Percentiles rank a stretch among this genome's conserved stretches.
These are phyloP conservation scores for Pseudomyrmex pallidus DNA, from an alignment of 1,140 invertebrate species.

Conservation along the genomic window DNA sequence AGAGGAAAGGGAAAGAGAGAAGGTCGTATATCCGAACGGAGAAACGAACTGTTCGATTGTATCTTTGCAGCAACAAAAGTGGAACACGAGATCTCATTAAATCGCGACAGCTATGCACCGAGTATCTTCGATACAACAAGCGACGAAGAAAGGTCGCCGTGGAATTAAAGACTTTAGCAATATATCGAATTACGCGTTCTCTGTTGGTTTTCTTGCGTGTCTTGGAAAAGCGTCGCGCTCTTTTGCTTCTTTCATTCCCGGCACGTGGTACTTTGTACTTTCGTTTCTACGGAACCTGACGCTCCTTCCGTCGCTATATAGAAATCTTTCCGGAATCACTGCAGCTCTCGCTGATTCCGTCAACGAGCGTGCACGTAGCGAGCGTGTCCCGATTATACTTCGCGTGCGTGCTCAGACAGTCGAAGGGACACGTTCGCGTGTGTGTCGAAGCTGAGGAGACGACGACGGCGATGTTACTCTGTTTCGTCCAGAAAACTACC, in stretches of 20 bases:
- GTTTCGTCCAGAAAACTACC: constrained; percentile 21
- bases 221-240: constrained; percentile 1
- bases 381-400: constrained; percentile 53
- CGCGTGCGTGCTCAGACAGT: constrained; percentile 52
- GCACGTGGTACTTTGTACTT: constrained; percentile 43
- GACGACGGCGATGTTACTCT: background rate
- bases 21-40: background rate
- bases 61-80: background rate
- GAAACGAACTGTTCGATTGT: constrained; percentile 26
- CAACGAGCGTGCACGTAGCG: constrained; percentile 25
- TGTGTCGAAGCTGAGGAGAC: constrained; percentile 19
- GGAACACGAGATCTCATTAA: constrained; percentile 21
- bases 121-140: background rate
- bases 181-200: background rate
- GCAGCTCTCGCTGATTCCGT: constrained; percentile 24
- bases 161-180: constrained; percentile 1
- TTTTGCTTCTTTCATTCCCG: constrained; percentile 35
- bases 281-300: constrained; percentile 1
- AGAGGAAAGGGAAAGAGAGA: no score
- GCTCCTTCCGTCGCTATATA: no score
- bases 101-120: background rate
- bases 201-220: background rate
- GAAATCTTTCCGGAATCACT: constrained; percentile 26
- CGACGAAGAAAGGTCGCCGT: background rate
- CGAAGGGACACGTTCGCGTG: constrained; percentile 23